Evolutionary conservation across 2,113 vertebrate species (phyloP), one percentile per base, ranked within the genome.

Genomic region (Paratilapia polleni): DNA sequence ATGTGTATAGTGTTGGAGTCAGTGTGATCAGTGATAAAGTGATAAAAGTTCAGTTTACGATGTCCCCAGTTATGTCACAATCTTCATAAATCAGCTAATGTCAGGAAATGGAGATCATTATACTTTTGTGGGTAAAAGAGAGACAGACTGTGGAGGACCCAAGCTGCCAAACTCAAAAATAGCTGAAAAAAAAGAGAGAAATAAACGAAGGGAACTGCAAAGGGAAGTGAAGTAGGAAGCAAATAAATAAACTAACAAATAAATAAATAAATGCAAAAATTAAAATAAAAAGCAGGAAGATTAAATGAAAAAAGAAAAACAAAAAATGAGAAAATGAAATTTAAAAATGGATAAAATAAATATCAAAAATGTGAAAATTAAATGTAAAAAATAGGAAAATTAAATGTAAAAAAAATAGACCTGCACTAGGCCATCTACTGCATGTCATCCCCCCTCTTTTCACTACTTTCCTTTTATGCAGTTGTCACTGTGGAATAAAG

Each of bases 111-210:
- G 10, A 38, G 38, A 66, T 17, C 41, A 66, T 9, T 4, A 7
- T 24, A n/a, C 20, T 64, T 64, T 64, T 12, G n/a, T 0, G n/a
- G 6, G 0, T 38, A 12, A 38, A 13, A n/a, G 34, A 4, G 2
- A 8, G 8, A 43, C 12, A 5, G 4, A n/a, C 34, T 43, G 5
- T 2, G 2, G 41, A 61, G 20, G 34, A 41, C 36, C n/a, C 10
- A 24, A 66, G 3, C 41, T 43, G 10, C 15, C 24, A 2, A 15
- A 41, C 22, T 41, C 36, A 22, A 22, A 31, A 63, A 34, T 63
- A 22, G 38, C 14, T 36, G 22, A 22, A 36, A 64, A 22, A 64
- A 9, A 8, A 38, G 8, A 34, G 6, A 34, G 34, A 34, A 34
- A 34, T 34, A 34, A 34, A 34, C 6, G 34, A 6, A 6, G 3